A percentile compares a stretch with the other conserved stretches of the same genome.
Evolutionary conservation across 2,113 vertebrate genomes (phyloP).

Genomic region (Spermophilus dauricus): DNA sequence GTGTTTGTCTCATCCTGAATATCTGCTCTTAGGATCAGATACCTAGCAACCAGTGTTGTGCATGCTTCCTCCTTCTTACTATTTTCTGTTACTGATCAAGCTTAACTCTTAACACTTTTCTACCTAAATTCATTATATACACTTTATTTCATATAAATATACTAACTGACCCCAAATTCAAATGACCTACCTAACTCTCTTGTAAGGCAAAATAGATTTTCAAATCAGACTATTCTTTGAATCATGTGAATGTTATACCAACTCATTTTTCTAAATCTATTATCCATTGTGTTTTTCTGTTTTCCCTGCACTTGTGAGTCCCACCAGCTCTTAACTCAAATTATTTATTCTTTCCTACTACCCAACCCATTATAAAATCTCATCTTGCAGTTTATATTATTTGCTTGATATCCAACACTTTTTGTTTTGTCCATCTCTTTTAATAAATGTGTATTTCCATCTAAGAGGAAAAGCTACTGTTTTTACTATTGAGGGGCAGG

Average conservation of each 20-base stretch:
- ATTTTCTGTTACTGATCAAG: background rate
- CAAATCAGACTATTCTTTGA: background rate
- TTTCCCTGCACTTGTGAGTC: background rate
- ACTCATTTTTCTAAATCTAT: background rate
- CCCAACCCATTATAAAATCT: background rate
- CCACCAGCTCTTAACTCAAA: background rate
- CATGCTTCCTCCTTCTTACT: background rate
- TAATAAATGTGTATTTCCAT: background rate
- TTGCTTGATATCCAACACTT: background rate
- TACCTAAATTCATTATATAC: background rate
- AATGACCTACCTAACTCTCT: background rate
- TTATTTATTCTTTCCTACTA: background rate
- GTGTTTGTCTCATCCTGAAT: background rate
- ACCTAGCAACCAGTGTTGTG: background rate
- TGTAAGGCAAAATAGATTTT: background rate
- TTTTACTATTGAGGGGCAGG: background rate
- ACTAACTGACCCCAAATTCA: background rate
- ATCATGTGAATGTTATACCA: background rate
- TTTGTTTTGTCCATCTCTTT: background rate
- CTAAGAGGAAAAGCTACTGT: background rate
- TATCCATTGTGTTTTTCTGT: background rate
- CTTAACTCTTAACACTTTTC: background rate
- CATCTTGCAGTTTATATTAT: background rate
- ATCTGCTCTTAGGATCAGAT: background rate
- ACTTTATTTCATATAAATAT: background rate